Evolutionary conservation across 1,140 invertebrate species (phyloP).

Genomic region (Penaeus vannamei): DNA sequence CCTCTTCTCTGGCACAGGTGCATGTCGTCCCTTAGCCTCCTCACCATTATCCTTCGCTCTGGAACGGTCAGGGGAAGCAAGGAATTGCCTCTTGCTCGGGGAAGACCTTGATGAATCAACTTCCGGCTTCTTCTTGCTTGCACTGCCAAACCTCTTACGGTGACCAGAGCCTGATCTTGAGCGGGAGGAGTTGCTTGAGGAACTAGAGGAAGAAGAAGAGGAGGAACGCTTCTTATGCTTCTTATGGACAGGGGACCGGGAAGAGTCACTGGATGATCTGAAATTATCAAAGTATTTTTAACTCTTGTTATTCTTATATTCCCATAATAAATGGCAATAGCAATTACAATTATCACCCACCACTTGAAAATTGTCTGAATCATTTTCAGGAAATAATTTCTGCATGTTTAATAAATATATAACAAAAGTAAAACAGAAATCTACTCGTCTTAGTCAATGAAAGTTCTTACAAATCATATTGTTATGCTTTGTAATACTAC

Average conservation of each 20-base stretch:
- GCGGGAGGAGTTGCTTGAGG: conserved; percentile 23
- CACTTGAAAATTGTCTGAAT: too few relatives aligned
- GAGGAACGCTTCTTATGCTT: conserved; percentile 37
- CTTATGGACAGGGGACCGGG: conserved; percentile 39
- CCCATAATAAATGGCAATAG: too few relatives aligned
- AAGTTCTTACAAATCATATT: too few relatives aligned
- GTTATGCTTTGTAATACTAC: too few relatives aligned
- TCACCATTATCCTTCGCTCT: conserved; percentile 1
- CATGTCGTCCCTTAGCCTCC: neutral
- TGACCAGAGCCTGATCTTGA: conserved; percentile 39
- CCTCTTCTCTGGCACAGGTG: conserved; percentile 1
- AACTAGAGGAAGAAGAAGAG: conserved; percentile 28
- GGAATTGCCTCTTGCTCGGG: too few relatives aligned
- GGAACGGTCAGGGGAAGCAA: neutral
- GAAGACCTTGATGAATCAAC: neutral
- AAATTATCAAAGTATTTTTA: neutral
- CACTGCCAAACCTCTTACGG: neutral
- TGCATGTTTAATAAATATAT: too few relatives aligned
- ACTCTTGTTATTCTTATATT: too few relatives aligned
- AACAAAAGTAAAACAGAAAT: neutral
- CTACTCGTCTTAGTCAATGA: too few relatives aligned
- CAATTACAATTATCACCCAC: too few relatives aligned
- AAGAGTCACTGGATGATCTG: conserved; percentile 40
- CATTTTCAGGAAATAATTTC: too few relatives aligned
- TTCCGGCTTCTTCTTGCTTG: conserved; percentile 13